Evolutionary conservation across 2,113 vertebrate species (phyloP).

Genomic region (Peucedramus taeniatus): DNA sequence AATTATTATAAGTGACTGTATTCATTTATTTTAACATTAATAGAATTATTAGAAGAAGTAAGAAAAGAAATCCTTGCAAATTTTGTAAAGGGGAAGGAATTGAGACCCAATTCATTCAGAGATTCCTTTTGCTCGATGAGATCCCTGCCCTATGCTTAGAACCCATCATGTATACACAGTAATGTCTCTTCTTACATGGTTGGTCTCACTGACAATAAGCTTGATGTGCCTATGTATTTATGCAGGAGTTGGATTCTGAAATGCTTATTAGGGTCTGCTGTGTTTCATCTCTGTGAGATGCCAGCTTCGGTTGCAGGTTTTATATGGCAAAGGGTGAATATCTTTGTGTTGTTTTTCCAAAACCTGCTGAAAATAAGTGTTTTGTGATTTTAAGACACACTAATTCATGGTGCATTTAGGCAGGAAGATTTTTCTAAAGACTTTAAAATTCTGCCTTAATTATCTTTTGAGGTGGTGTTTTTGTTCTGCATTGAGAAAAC

Average conservation of each 20-base stretch:
- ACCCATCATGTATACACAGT: background rate
- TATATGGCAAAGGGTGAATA: background rate
- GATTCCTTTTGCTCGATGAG: background rate
- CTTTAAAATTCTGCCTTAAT: background rate
- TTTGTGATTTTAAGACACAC: background rate
- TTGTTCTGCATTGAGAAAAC: background rate
- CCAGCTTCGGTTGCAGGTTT: background rate
- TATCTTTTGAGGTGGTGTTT: background rate
- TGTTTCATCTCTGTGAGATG: background rate
- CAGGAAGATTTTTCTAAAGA: background rate
- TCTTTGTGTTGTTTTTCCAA: background rate
- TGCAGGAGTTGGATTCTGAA: background rate
- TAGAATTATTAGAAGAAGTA: background rate
- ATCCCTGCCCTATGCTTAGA: background rate
- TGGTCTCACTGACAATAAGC: background rate
- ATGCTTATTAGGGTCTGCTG: background rate
- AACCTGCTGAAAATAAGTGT: background rate
- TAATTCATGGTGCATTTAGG: background rate
- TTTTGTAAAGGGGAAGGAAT: background rate
- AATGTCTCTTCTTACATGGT: background rate
- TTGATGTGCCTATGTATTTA: background rate
- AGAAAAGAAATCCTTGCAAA: background rate
- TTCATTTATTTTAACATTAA: background rate
- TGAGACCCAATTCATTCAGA: background rate
- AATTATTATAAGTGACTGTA: background rate